Base-by-base conservation (phyloP, 2,113 vertebrate genomes). In the Cervus canadensis region DNA sequence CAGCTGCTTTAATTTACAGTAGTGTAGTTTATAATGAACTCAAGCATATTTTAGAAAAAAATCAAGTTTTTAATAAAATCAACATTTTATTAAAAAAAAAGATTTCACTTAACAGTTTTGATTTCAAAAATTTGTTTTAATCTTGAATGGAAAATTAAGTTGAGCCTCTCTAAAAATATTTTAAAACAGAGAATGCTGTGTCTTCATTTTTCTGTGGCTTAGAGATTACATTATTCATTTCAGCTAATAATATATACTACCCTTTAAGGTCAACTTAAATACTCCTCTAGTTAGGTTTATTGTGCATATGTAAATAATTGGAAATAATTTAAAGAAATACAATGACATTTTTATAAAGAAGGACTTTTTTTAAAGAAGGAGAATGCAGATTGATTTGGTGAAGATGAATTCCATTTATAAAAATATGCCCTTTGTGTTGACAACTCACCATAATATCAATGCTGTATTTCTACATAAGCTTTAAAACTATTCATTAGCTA, bases 401-500 rank as follows among this genome's bases (percentile, higher is more conserved):
- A 95, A 79, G 28, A 79, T 84, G 62, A 93, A 59, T 81, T 95
- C 86, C 25, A 33, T 57, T 82, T 91, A 83, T 88, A 57, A 48
- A 89, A 97, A 87, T 17, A 78, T 43, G 33, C 3, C 5, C 8
- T 67, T 62, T 57, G 4, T 90, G 19, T 28, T 87, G 12, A 26
- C 6, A 96, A 33, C 23, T 93, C 60, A 92, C 21, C 11, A 4
- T 48, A 67, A 43, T 78, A 89, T 33, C 67, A 15, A 17, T 78
- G 17, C 48, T 94, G 56, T 36, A 57, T 79, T 85, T 89, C 56
- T 83, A 54, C 11, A 50, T 43, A 74, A 48, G 9, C 12, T 89
- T 93, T 95, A 43, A 76, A 92, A 79, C 71, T 95, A 81, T 26
- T 93, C 79, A 81, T 87, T 89, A 93, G n/a, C 60, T 95, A 84